Percentiles rank a stretch among this genome's conserved stretches.
These are phyloP conservation scores for Diadegma fenestrale DNA, from an alignment of 2,888 invertebrate species.

Conservation along the genomic window DNA sequence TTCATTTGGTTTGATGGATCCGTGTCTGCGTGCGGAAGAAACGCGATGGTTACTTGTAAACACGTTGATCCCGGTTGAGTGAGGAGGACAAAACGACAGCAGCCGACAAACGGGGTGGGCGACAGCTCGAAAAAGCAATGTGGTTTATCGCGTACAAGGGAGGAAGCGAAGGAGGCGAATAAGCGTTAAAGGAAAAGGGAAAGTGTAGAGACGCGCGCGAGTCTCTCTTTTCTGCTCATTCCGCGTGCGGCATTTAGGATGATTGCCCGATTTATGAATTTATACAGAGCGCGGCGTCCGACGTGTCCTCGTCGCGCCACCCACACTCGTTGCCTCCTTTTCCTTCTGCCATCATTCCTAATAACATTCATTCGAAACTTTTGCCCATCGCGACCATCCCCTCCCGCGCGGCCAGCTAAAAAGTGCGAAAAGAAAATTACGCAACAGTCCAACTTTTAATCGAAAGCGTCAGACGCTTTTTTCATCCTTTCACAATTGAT, in stretches of 20 bases:
- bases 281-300: constrained; percentile 74
- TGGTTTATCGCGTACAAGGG: constrained; percentile 42
- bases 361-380: constrained; percentile 71
- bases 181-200: constrained; percentile 54
- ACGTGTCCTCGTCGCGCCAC: constrained; percentile 66
- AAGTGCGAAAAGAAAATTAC: neutral
- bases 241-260: constrained; percentile 77
- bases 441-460: constrained; percentile 48
- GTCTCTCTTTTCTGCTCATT: constrained; percentile 28
- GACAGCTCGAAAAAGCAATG: constrained; percentile 76
- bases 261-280: constrained; percentile 84
- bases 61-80: constrained; percentile 7
- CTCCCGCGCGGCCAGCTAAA: neutral
- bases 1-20: neutral
- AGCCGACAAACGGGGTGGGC: constrained; percentile 74
- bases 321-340: constrained; percentile 62
- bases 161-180: constrained; percentile 37
- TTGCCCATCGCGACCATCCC: constrained; percentile 52
- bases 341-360: constrained; percentile 67
- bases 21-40: neutral
- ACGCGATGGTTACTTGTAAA: constrained; percentile 2
- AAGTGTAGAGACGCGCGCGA: constrained; percentile 1
- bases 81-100: constrained; percentile 78
- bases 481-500: constrained; percentile 51
- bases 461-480: constrained; percentile 57